A percentile compares a stretch with the other conserved stretches of the same genome.
phyloP scores from a whole-genome alignment of 2,888 invertebrate species.

The Apotomis capreana region DNA sequence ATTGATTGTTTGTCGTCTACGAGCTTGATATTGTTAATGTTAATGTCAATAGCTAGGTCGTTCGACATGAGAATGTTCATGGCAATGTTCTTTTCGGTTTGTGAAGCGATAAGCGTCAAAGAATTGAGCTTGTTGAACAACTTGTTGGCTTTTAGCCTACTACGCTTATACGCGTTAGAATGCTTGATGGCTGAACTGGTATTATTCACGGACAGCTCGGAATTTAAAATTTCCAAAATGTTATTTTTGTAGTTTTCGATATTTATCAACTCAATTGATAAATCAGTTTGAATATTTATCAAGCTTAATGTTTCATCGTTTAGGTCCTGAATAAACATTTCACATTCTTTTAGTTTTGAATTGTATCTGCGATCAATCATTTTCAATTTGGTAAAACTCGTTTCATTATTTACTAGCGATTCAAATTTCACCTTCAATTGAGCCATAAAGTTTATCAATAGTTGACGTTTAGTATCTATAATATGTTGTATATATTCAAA shows the following conservation, averaged over 20 bases:
- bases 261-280: background rate
- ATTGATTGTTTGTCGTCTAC: background rate
- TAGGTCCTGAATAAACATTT: background rate
- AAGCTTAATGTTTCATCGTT: too few relatives aligned
- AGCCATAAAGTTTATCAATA: background rate
- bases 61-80: background rate
- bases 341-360: background rate
- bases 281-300: background rate
- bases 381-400: background rate
- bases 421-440: background rate
- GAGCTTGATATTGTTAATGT: background rate
- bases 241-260: background rate
- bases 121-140: background rate
- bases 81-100: background rate
- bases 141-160: background rate
- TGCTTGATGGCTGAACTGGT: background rate
- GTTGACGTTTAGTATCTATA: background rate
- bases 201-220: background rate
- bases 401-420: background rate
- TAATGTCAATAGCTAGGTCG: background rate
- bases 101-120: background rate
- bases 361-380: background rate
- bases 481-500: conserved; percentile 1
- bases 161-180: background rate
- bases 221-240: background rate